These are phyloP conservation scores for Poecilia latipinna DNA, from an alignment of 2,113 vertebrate genomes.

Conservation along the genomic window DNA sequence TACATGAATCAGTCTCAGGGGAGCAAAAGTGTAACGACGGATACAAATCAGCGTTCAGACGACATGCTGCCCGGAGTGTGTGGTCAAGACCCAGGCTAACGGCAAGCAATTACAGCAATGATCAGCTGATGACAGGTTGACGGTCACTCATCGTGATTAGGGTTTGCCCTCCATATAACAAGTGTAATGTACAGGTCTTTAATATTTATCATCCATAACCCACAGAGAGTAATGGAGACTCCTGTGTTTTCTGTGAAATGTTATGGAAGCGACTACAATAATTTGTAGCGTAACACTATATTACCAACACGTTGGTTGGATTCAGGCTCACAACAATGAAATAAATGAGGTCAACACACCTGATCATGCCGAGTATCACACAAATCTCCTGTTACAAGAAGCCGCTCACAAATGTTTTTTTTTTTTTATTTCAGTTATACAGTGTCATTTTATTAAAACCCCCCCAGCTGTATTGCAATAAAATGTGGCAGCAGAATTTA, in stretches of 20 bases:
- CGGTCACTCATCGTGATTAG: conserved; percentile 25
- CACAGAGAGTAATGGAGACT: background rate
- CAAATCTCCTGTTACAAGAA: background rate
- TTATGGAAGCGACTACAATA: conserved; percentile 2
- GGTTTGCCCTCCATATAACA: conserved; percentile 30
- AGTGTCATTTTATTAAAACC: background rate
- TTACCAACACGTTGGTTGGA: conserved; percentile 25
- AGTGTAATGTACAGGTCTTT: conserved; percentile 21
- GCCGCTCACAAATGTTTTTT: conserved; percentile 15
- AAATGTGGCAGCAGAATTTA: background rate
- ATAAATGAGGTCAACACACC: conserved; percentile 31
- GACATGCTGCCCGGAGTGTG: background rate
- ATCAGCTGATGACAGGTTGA: conserved; percentile 23
- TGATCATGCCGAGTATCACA: conserved; percentile 16
- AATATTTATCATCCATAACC: conserved; percentile 5
- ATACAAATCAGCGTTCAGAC: background rate
- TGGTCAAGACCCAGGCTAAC: conserved; percentile 13
- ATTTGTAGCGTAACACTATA: conserved; percentile 15
- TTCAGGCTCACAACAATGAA: conserved; percentile 21
- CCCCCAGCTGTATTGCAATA: background rate
- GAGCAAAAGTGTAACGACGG: conserved; percentile 1
- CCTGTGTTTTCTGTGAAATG: conserved; percentile 7
- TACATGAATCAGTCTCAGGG: conserved; percentile 6
- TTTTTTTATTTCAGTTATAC: background rate
- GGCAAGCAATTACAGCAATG: conserved; percentile 18